These are phyloP conservation scores for Polyodon spathula DNA, from an alignment of 2,113 vertebrate species.

Conservation along the genomic window DNA sequence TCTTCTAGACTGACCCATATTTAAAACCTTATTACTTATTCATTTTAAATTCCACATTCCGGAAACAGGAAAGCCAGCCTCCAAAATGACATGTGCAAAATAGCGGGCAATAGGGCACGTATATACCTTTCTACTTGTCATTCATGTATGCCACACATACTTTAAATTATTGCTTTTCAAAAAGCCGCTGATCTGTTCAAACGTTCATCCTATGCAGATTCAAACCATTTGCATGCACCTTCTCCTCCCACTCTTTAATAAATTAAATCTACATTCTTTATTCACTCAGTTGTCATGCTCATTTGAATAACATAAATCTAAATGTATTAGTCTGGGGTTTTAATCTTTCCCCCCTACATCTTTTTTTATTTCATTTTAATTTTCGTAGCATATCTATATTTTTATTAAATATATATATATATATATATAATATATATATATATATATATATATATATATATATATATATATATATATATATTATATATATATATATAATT, in stretches of 20 bases:
- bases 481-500: too few species aligned
- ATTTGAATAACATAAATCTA: conserved; percentile 37
- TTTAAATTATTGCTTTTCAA: conserved; percentile 31
- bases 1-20: conserved; percentile 6
- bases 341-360: neutral
- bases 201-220: conserved; percentile 29
- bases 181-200: conserved; percentile 25
- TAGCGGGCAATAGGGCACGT: conserved; percentile 22
- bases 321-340: conserved; percentile 26
- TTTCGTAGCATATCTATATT: too few species aligned
- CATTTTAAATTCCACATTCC: conserved; percentile 3
- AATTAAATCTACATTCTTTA: conserved; percentile 44
- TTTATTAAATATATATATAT: too few species aligned
- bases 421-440: too few species aligned
- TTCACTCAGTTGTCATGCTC: conserved; percentile 36
- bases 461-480: too few species aligned
- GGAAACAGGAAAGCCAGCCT: neutral
- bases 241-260: conserved; percentile 42
- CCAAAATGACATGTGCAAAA: conserved; percentile 36
- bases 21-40: conserved; percentile 14
- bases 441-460: too few species aligned
- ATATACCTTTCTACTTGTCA: conserved; percentile 31
- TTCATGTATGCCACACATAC: conserved; percentile 32
- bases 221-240: conserved; percentile 38
- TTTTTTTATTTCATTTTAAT: too few species aligned